Base-by-base conservation (phyloP, 1,140 invertebrate species). In the Cotesia typhae region DNA sequence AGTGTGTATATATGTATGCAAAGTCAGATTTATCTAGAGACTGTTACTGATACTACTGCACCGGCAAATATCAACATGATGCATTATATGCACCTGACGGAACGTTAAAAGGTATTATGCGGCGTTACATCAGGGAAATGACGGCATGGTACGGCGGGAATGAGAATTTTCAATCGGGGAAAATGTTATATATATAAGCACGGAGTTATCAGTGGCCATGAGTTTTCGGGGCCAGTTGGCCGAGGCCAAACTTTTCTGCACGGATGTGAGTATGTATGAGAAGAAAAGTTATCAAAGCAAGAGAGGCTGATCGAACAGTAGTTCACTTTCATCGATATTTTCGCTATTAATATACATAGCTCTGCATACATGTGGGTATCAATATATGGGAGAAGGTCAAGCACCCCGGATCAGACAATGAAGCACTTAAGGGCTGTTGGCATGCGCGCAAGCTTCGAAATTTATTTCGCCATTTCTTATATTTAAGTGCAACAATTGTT, bases 341-440 rank as follows among this genome's bases (percentile, higher is more conserved):
- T 80, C 75, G 72, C 82, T 47, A 47, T 47, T 47, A 47, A 47
- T 47, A 47, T 7, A 47, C 5, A 47, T 9, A 28, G 28, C 28
- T 28, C 28, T 47, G 10, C 41, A 47, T 10, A 47, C 3, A 10
- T 47, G 41, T 7, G 41, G 41, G 41, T 47, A 47, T 47, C 6
- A 47, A 47, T 82, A 83, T 80, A 65, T 84, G 71, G 77, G 80
- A 81, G 83, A 87, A 85, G 84, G 84, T 86, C 84, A 85, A 86
- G 85, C 79, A 81, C 81, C 81, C 82, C 63, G 78, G 67, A 70
- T 74, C 80, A 86, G 83, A 86, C 84, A 87, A 86, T 86, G 80
- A 84, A 84, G 79, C 80, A 80, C 82, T 78, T 74, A 60, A 70
- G 64, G 28, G 51, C 53, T 67, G 6, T 55, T 52, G 14, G 6